Evolutionary conservation across 2,888 invertebrate species (phyloP).

Genomic region (Nebria salina): DNA sequence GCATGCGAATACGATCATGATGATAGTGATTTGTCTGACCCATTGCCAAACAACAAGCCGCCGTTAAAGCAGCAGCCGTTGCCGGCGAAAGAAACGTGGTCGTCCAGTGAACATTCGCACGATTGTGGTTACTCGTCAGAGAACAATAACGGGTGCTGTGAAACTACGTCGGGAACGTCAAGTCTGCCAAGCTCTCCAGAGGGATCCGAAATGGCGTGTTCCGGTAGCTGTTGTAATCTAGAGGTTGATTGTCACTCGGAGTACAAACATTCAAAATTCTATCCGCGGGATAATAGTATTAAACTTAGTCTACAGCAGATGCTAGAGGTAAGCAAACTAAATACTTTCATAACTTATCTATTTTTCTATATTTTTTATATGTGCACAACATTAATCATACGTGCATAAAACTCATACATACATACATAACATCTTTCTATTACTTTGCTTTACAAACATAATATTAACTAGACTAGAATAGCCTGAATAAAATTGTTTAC

Average conservation of each 20-base stretch:
- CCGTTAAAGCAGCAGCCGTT: constrained; percentile 48
- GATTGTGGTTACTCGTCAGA: constrained; percentile 93
- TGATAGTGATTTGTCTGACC: constrained; percentile 42
- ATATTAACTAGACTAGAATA: no score
- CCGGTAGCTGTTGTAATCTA: constrained; percentile 87
- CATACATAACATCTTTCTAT: no score
- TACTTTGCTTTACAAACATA: no score
- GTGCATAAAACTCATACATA: no score
- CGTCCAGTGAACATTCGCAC: constrained; percentile 76
- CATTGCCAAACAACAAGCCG: constrained; percentile 8
- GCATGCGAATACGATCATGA: constrained; percentile 44
- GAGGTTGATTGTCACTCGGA: constrained; percentile 64
- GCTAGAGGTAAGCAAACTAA: constrained; percentile 72
- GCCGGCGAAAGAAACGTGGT: constrained; percentile 66
- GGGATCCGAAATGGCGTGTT: constrained; percentile 90
- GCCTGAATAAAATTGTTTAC: no score
- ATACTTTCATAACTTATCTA: no score
- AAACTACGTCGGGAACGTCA: constrained; percentile 75
- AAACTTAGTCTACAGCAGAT: constrained; percentile 78
- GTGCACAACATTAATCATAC: no score
- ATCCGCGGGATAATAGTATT: constrained; percentile 66
- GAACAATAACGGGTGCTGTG: constrained; percentile 77
- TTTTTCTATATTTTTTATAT: neutral
- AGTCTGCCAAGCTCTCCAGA: constrained; percentile 87
- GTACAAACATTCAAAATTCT: constrained; percentile 55